phyloP scores from a whole-genome alignment of 2,113 vertebrate genomes.

The Madoqua kirkii region DNA sequence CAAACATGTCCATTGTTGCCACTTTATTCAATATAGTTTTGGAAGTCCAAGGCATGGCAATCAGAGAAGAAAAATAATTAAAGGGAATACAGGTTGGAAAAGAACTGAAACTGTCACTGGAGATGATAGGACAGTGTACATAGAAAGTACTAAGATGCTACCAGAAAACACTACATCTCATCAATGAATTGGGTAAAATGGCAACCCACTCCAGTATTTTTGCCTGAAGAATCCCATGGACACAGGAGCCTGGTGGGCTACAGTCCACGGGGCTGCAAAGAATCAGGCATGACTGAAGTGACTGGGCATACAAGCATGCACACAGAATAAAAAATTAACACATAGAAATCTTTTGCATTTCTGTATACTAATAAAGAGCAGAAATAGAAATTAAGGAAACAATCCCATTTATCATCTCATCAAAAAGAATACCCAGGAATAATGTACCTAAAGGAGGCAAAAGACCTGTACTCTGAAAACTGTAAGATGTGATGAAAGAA shows the following conservation, averaged over 20 bases:
- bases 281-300: fast-evolving
- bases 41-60: not conserved
- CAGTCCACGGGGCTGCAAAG: not conserved
- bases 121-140: not conserved
- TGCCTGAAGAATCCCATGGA: not conserved
- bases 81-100: not conserved
- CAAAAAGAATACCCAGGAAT: not conserved
- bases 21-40: not conserved
- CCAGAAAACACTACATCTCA: not conserved
- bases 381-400: not conserved
- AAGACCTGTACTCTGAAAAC: not conserved
- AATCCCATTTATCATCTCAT: not conserved
- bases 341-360: not conserved
- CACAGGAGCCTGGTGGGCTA: not conserved
- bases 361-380: not conserved
- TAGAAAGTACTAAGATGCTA: not conserved
- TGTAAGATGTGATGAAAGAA: not conserved
- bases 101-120: not conserved
- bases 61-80: not conserved
- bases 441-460: not conserved
- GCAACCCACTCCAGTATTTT: not conserved
- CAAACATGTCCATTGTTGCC: not conserved
- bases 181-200: not conserved
- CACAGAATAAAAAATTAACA: not conserved
- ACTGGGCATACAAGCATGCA: not conserved